Conservation (phyloP, 2,797 vertebrate species). For the Gymnoscopelus braueri region DNA sequence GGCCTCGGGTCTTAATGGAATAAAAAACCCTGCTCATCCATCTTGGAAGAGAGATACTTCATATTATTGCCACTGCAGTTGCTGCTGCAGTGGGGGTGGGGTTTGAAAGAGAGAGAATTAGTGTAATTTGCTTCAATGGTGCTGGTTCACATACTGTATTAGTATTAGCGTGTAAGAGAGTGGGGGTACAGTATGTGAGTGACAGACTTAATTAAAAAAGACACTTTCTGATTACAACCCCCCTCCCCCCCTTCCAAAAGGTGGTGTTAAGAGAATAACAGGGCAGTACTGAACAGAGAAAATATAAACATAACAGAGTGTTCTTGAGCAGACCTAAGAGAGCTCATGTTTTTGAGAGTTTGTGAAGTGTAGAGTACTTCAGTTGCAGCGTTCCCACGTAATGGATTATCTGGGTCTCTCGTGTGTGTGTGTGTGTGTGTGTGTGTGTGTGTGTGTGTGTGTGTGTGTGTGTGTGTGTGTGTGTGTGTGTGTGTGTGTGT, state of each 20-base stretch:
- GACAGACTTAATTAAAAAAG: conserved; percentile 53
- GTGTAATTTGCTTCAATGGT: neutral
- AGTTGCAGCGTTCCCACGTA: conserved; percentile 28
- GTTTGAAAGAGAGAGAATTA: conserved; percentile 10
- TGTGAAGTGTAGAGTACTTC: conserved; percentile 2
- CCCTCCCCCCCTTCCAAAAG: conserved; percentile 43
- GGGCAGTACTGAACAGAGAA: conserved; percentile 1
- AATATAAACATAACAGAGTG: conserved; percentile 10
- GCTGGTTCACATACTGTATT: neutral
- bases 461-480: too few relatives aligned
- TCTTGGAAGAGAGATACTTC: too few relatives aligned
- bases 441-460: too few relatives aligned
- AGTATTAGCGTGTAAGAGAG: neutral
- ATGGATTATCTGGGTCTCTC: conserved; percentile 42
- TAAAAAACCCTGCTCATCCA: too few relatives aligned
- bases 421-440: too few relatives aligned
- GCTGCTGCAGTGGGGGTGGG: neutral
- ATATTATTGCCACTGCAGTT: neutral
- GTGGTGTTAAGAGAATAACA: conserved; percentile 8
- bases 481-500: too few relatives aligned
- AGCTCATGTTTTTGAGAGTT: conserved; percentile 19
- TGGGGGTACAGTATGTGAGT: conserved; percentile 10
- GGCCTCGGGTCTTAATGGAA: too few relatives aligned
- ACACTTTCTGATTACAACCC: conserved; percentile 51
- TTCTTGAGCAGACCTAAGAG: conserved; percentile 23